Conservation (phyloP, 2,113 vertebrate genomes). For the Zosterops borbonicus region DNA sequence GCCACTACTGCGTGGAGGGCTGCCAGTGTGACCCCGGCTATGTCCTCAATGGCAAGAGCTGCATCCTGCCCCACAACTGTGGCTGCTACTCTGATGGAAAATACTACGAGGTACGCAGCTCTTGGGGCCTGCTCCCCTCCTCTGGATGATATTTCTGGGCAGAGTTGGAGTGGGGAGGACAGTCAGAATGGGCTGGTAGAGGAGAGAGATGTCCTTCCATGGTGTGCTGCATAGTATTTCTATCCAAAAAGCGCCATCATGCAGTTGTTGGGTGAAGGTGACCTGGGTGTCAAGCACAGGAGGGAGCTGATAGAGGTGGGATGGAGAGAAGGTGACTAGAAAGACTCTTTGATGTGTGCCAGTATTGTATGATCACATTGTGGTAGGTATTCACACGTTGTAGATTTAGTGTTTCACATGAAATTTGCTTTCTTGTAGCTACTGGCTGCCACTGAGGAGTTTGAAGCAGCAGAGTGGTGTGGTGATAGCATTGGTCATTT, state of each 20-base stretch:
- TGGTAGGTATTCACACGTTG: accelerated
- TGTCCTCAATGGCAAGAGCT: slow-evolving; percentile 91
- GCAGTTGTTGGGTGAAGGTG: neutral
- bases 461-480: neutral
- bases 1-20: slow-evolving; percentile 93
- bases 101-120: slow-evolving; percentile 86
- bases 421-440: neutral
- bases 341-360: neutral
- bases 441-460: neutral
- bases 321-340: neutral
- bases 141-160: neutral
- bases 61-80: slow-evolving; percentile 92
- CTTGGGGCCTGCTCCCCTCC: accelerated
- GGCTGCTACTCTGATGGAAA: slow-evolving; percentile 95
- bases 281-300: neutral
- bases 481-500: accelerated
- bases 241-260: neutral
- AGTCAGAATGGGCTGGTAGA: neutral
- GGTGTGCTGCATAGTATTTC: accelerated
- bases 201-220: neutral
- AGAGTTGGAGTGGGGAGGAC: accelerated
- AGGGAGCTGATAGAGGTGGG: neutral
- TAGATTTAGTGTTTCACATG: accelerated
- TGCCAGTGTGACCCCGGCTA: slow-evolving; percentile 94
- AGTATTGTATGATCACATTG: accelerated